Evolutionary conservation across 2,888 invertebrate genomes (phyloP).

Genomic region (Megastigmus dorsalis): DNA sequence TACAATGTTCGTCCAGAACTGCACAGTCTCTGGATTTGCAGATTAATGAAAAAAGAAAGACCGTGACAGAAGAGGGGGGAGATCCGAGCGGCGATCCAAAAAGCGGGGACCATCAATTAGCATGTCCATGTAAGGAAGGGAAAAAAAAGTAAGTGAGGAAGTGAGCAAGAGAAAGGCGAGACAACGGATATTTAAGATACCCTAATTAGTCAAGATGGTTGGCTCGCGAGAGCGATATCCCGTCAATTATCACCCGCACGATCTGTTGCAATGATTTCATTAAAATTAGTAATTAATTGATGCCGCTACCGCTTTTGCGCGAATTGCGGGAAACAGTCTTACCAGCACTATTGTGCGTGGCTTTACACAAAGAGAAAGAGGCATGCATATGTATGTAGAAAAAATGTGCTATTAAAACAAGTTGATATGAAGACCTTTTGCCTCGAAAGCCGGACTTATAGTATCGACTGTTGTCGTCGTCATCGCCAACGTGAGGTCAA

Average conservation of each 20-base stretch:
- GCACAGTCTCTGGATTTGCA: neutral
- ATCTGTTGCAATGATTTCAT: slow-evolving; percentile 18
- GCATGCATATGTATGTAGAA: too few species aligned
- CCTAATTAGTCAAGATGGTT: slow-evolving; percentile 33
- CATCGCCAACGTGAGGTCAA: too few species aligned
- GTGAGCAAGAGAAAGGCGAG: neutral
- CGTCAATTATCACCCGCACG: slow-evolving; percentile 22
- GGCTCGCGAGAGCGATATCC: neutral
- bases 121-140: neutral
- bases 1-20: neutral
- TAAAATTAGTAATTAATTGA: slow-evolving; percentile 41
- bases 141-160: neutral
- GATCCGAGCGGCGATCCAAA: neutral
- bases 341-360: neutral
- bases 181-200: slow-evolving; percentile 24
- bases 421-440: too few species aligned
- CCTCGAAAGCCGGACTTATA: too few species aligned
- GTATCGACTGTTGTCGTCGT: too few species aligned
- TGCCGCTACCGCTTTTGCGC: neutral
- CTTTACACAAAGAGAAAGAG: too few species aligned
- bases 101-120: slow-evolving; percentile 33
- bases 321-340: neutral
- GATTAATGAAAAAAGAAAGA: neutral
- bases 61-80: neutral
- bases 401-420: too few species aligned